Conservation (phyloP, 2,113 vertebrate genomes). For the Seriola rivoliana region DNA sequence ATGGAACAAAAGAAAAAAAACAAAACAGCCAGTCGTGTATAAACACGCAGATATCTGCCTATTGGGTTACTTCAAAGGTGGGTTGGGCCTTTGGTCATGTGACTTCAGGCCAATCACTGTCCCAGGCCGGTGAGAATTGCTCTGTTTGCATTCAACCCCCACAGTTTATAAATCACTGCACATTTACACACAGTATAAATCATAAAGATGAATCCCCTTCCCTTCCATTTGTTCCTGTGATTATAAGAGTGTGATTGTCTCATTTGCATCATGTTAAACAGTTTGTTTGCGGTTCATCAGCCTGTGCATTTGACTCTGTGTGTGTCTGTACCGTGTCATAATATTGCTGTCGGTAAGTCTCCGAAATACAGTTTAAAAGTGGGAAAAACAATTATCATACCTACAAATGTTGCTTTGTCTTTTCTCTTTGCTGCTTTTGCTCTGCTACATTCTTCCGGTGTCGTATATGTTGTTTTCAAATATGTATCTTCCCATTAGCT, state of each 20-base stretch:
- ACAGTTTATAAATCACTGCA: neutral
- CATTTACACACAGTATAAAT: neutral
- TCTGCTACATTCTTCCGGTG: constrained; percentile 7
- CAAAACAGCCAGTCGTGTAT: too few species aligned
- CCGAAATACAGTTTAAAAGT: neutral
- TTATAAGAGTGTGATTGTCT: neutral
- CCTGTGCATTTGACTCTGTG: neutral
- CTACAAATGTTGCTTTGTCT: neutral
- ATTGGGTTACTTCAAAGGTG: too few species aligned
- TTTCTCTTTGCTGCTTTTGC: neutral
- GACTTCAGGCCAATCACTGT: too few species aligned
- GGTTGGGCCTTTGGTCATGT: too few species aligned
- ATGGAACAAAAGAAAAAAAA: too few species aligned
- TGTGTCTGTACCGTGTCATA: neutral
- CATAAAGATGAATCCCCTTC: neutral
- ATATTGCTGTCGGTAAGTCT: neutral
- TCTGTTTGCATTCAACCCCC: neutral
- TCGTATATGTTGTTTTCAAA: constrained; percentile 1
- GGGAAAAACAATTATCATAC: neutral
- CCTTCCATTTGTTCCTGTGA: neutral
- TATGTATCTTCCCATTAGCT: constrained; percentile 27
- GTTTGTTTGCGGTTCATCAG: neutral
- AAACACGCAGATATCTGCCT: too few species aligned
- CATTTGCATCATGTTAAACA: neutral
- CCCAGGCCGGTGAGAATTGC: too few species aligned